These are phyloP conservation scores for Temnothorax curvispinosus DNA, from an alignment of 1,140 invertebrate species.

Conservation along the genomic window DNA sequence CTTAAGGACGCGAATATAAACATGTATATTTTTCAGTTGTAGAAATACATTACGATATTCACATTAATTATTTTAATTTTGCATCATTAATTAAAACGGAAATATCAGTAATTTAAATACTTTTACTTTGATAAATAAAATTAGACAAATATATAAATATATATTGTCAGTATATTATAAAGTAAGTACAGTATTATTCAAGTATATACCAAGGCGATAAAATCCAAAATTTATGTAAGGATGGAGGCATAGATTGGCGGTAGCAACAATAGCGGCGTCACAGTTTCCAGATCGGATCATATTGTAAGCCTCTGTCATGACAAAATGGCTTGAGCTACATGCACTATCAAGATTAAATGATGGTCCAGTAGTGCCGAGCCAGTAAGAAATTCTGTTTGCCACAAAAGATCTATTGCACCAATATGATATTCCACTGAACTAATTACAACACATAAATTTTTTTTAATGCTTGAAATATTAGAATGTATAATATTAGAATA, in stretches of 20 bases:
- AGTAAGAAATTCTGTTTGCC: constrained; percentile 94
- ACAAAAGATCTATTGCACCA: constrained; percentile 95
- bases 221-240: constrained; percentile 95
- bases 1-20: no score
- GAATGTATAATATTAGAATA: no score
- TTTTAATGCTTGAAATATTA: not conserved
- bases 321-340: constrained; percentile 95
- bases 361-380: constrained; percentile 90
- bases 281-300: constrained; percentile 92
- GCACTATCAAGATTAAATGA: constrained; percentile 95
- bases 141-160: not conserved
- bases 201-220: constrained; percentile 80
- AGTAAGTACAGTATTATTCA: no score
- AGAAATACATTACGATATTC: no score
- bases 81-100: no score
- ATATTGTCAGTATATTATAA: no score
- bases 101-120: no score
- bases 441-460: not conserved
- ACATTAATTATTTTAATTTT: no score
- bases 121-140: not conserved
- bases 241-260: constrained; percentile 92
- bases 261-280: constrained; percentile 95
- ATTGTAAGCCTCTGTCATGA: constrained; percentile 93
- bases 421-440: constrained; percentile 80
- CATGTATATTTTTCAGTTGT: no score